Conservation (phyloP, 2,113 vertebrate genomes). For the Petromus typicus region DNA sequence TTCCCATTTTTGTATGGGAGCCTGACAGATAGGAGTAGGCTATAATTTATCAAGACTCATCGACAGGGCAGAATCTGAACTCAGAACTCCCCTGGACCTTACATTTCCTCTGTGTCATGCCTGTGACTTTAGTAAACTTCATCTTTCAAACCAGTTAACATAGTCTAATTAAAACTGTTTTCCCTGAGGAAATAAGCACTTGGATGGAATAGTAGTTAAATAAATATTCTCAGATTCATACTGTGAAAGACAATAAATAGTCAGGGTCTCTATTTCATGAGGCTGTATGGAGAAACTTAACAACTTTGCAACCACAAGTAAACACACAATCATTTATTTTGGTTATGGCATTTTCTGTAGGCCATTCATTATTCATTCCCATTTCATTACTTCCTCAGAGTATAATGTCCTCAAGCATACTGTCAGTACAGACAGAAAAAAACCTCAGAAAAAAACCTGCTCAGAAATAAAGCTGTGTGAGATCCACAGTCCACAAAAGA, state of each 20-base stretch:
- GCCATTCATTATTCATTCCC: background rate
- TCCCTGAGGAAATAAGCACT: background rate
- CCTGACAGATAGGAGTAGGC: background rate
- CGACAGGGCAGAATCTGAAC: background rate
- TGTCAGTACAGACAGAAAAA: background rate
- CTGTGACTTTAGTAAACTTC: background rate
- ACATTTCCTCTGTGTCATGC: background rate
- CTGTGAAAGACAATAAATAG: background rate
- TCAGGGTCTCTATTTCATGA: background rate
- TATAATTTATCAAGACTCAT: background rate
- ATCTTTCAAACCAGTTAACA: background rate
- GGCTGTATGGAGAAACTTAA: background rate
- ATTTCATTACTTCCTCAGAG: background rate
- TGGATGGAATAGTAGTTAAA: background rate
- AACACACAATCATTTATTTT: background rate
- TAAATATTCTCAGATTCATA: constrained; percentile 11
- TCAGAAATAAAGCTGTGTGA: background rate
- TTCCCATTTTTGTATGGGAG: background rate
- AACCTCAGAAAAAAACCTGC: background rate
- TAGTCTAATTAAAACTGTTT: background rate
- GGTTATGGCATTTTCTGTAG: background rate
- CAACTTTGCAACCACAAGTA: background rate
- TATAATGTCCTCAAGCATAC: background rate
- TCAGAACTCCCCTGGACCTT: background rate
- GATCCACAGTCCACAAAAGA: background rate